Base-by-base conservation (phyloP, 2,888 invertebrate species). In the Drosophila nigricruria region DNA sequence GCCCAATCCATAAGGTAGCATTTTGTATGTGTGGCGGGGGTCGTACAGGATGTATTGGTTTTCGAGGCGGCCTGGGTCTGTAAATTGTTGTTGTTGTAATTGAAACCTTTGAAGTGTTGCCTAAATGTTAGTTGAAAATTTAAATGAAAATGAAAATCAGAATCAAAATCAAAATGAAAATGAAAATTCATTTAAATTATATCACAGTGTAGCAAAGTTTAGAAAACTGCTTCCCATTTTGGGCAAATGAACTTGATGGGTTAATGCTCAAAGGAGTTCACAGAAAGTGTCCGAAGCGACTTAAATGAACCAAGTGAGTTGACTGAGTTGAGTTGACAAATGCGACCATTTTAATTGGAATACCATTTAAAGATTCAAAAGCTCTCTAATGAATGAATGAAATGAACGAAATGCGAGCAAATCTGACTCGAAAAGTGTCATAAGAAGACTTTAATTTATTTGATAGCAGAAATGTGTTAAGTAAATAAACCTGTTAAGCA, bases 61-160 rank as follows among this genome's bases (percentile, higher is more conserved):
- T 69, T 58, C 40, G 57, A 59, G 56, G 45, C 59, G 23, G 32
- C 27, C 70, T 32, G 45, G 32, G 36, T 23, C 43, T 8, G 18
- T 30, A 30, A 30, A 16, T 27, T 53, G 64, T 56, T 80, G 66
- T 60, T 74, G 74, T 67, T 81, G 83, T 78, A 86, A 81, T 88
- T 77, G 85, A 87, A 89, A 78, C 89, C 86, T 87, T 87, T 87
- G 89, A 87, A 89, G 86, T 87, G 85, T 68, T 86, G 73, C 67
- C 62, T 68, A 81, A 83, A 78, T 79, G 74, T 75, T 79, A 80
- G 84, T 76, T 82, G 54, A 30, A 76, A 81, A 74, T 84, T 75
- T 73, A 80, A 84, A 81, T 81, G 68, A 73, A 85, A 85, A 73
- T 72, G 62, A 43, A 68, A 73, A 77, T 30, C 10, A n/a, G n/a